Evolutionary conservation across 2,113 vertebrate genomes (phyloP).

Genomic region (Charadrius vociferus): DNA sequence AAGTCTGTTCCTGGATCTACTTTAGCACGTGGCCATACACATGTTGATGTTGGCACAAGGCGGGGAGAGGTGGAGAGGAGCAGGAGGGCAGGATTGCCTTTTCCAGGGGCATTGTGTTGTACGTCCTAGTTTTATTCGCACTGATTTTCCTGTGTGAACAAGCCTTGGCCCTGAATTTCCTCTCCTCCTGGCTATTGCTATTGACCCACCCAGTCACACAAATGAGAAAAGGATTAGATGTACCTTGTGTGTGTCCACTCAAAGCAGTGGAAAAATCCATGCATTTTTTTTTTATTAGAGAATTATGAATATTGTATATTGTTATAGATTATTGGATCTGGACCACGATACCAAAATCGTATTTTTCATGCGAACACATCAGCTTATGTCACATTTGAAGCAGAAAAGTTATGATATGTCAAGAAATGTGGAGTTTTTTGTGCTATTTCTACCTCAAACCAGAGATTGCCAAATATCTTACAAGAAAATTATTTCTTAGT

Average conservation of each 20-base stretch:
- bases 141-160: slow-evolving; percentile 16
- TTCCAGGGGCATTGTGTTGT: neutral
- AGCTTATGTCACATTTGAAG: neutral
- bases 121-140: neutral
- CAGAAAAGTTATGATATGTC: neutral
- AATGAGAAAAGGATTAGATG: neutral
- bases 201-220: neutral
- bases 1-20: neutral
- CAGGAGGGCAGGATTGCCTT: neutral
- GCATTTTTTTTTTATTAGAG: neutral
- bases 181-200: neutral
- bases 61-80: neutral
- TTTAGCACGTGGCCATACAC: neutral
- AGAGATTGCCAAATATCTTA: neutral
- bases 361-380: neutral
- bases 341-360: neutral
- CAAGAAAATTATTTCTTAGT: neutral
- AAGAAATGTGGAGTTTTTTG: neutral
- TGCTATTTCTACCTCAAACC: neutral
- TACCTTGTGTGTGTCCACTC: neutral
- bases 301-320: neutral
- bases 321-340: neutral
- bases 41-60: neutral
- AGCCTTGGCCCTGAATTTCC: neutral
- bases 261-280: neutral